phyloP scores from a whole-genome alignment of 2,888 invertebrate genomes.

The Heterodera filipjevi region DNA sequence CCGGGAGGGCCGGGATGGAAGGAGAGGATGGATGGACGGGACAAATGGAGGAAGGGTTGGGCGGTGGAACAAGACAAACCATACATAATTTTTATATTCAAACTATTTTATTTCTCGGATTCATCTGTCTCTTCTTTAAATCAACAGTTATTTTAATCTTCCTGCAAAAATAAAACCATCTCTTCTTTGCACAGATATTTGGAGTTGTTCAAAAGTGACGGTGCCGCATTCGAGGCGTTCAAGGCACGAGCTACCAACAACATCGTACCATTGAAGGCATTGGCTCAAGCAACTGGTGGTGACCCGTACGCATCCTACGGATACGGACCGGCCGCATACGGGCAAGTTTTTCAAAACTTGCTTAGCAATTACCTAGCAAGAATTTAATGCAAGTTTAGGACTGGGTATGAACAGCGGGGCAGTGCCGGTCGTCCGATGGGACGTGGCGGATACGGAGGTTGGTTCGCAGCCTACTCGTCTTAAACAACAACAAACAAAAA shows the following conservation, averaged over 20 bases:
- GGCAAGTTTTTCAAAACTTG: background rate
- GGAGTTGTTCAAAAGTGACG: constrained; percentile 53
- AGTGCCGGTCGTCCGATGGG: constrained; percentile 22
- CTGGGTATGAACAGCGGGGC: constrained; percentile 25
- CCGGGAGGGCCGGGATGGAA: background rate
- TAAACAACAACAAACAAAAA: too few species aligned
- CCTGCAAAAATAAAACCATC: too few species aligned
- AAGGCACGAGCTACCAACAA: constrained; percentile 34
- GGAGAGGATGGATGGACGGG: background rate
- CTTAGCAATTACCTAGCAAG: too few species aligned
- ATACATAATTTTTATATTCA: background rate
- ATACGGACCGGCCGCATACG: constrained; percentile 26
- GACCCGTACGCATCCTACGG: constrained; percentile 21
- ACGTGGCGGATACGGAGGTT: constrained; percentile 14
- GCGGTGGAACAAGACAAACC: background rate
- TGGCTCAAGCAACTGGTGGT: constrained; percentile 11
- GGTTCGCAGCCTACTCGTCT: background rate
- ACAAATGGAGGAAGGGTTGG: background rate
- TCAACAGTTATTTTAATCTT: too few species aligned
- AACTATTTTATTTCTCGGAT: too few species aligned
- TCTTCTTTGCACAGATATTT: constrained; percentile 52
- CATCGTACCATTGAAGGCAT: constrained; percentile 31
- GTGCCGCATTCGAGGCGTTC: constrained; percentile 46
- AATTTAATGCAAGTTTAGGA: background rate
- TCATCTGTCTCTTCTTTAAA: too few species aligned